A percentile compares a stretch with the other conserved stretches of the same genome.
Conservation (phyloP, 2,113 vertebrate genomes). For the Cynoglossus semilaevis region DNA sequence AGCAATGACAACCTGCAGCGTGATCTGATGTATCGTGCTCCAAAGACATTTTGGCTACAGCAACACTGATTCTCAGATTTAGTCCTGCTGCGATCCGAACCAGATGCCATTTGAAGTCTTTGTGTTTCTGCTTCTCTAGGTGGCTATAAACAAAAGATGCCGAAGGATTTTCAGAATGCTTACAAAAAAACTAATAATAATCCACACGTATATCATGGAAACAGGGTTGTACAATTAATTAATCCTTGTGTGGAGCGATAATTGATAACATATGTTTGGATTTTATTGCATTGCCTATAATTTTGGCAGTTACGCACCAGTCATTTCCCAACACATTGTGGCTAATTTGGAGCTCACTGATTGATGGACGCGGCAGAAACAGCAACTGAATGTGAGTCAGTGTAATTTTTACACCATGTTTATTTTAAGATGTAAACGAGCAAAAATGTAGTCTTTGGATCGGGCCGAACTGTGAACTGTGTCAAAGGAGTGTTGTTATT, state of each 20-base stretch:
- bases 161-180: not conserved
- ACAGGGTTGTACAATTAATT: not conserved
- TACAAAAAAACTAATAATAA: not conserved
- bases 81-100: slow-evolving; percentile 2
- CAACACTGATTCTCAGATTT: not conserved
- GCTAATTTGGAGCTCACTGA: slow-evolving; percentile 4
- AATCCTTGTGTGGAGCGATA: slow-evolving; percentile 9
- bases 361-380: slow-evolving; percentile 12
- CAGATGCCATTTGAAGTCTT: slow-evolving; percentile 3
- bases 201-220: not conserved
- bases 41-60: not conserved
- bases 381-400: slow-evolving; percentile 13
- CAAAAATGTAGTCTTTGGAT: slow-evolving; percentile 11
- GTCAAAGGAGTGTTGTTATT: slow-evolving; percentile 21
- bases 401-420: slow-evolving; percentile 5
- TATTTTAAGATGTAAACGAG: slow-evolving; percentile 12
- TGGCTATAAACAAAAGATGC: not conserved
- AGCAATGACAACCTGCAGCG: not conserved
- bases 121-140: slow-evolving; percentile 16
- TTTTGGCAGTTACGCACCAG: slow-evolving; percentile 6
- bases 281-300: not conserved
- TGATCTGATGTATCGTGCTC: not conserved
- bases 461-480: slow-evolving; percentile 9
- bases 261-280: slow-evolving; percentile 30
- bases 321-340: slow-evolving; percentile 17